A percentile compares a stretch with the other conserved stretches of the same genome.
These are phyloP conservation scores for Malthinus flaveolus DNA, from an alignment of 2,888 invertebrate genomes.

Conservation along the genomic window DNA sequence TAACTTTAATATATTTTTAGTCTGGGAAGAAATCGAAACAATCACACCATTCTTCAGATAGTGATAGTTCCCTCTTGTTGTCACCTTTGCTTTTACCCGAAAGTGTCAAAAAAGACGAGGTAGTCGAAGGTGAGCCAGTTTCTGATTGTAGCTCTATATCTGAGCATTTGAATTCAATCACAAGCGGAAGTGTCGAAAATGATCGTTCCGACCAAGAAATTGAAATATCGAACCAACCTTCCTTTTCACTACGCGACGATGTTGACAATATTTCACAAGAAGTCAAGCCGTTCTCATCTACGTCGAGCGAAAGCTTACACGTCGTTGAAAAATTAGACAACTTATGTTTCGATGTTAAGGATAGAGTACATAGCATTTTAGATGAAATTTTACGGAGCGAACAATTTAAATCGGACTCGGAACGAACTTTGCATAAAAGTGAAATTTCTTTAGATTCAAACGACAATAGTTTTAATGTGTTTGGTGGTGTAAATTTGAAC, in stretches of 20 bases:
- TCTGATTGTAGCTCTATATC: constrained; percentile 30
- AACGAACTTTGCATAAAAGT: constrained; percentile 23
- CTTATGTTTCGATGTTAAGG: constrained; percentile 29
- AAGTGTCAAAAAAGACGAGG: constrained; percentile 9
- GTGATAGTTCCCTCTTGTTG: constrained; percentile 30
- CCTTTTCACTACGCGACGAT: constrained; percentile 32
- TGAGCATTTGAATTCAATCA: constrained; percentile 32
- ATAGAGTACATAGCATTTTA: constrained; percentile 46
- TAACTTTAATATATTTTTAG: background rate
- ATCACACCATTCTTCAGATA: constrained; percentile 23
- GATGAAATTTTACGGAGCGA: constrained; percentile 49
- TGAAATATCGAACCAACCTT: constrained; percentile 44
- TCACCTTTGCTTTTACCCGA: constrained; percentile 32
- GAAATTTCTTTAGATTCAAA: constrained; percentile 38
- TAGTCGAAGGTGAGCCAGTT: background rate
- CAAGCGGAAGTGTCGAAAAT: constrained; percentile 47
- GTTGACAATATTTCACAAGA: constrained; percentile 39
- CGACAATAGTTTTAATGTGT: constrained; percentile 50
- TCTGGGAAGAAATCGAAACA: constrained; percentile 3
- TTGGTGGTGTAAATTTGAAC: constrained; percentile 50
- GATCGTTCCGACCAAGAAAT: constrained; percentile 54
- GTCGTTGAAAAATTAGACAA: constrained; percentile 34
- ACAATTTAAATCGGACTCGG: constrained; percentile 41
- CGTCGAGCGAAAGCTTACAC: constrained; percentile 39
- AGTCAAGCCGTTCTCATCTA: constrained; percentile 37